Conservation (phyloP, 2,113 vertebrate species). For the Dipodomys ordii region DNA sequence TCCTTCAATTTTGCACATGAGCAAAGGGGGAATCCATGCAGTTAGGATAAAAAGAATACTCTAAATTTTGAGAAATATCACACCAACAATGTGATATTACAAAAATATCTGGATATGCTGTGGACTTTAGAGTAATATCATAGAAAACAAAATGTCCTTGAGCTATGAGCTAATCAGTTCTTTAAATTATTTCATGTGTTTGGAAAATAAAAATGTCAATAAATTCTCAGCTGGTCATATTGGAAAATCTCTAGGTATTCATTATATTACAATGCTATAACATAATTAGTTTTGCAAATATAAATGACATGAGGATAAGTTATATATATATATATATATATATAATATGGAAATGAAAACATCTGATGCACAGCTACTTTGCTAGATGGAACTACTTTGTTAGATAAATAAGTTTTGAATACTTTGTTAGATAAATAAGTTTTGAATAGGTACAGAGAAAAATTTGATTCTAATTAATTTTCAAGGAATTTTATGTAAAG, state of each 20-base stretch:
- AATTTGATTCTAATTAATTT: not conserved
- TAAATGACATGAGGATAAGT: constrained; percentile 43
- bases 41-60: too few relatives aligned
- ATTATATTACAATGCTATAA: not conserved
- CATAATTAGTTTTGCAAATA: constrained; percentile 58
- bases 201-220: constrained; percentile 30
- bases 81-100: not conserved
- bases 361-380: not conserved
- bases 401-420: not conserved
- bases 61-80: too few relatives aligned
- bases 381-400: not conserved
- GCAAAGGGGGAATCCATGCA: too few relatives aligned
- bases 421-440: too few relatives aligned
- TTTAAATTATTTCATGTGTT: not conserved
- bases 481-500: not conserved
- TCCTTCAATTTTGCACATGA: not conserved
- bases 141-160: too few relatives aligned
- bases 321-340: not conserved
- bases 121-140: not conserved
- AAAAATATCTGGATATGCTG: not conserved
- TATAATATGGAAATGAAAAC: constrained; percentile 17
- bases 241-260: not conserved
- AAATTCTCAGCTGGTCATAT: constrained; percentile 29
- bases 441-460: not conserved
- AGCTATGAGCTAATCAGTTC: not conserved